Evolutionary conservation across 2,888 invertebrate genomes (phyloP), one percentile per base, ranked within the genome.

Genomic region (Calephelis perditalis): DNA sequence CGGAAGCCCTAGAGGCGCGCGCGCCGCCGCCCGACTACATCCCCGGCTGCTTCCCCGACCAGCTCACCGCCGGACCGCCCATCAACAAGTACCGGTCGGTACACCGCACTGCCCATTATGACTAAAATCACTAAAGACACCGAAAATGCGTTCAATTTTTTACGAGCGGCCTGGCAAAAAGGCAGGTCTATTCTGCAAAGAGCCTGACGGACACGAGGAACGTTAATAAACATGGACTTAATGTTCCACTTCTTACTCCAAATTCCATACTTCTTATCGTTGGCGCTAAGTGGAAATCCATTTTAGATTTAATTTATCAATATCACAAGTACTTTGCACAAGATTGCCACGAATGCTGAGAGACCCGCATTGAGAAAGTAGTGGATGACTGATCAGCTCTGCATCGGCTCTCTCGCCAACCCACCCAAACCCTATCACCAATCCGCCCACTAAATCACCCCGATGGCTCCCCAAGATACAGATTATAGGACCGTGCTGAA

Each of bases 1-100:
- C 94, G 54, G 95, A 95, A 67, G 95, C 95, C 68, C 76, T 97
- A 60, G 96, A 97, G 70, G 79, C 92, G 0, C 94, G 95, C 65
- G 94, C 96, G n/a, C 93, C 96, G 3, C 95, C 97, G 0, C 89
- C 92, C 0, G 95, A 97, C 86, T 98, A 95, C 82, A 96, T 99
- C 73, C 97, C 98, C 8, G 97, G 97, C 43, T 96, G 97, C 80
- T 96, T 95, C 79, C 94, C 97, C 5, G 96, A 97, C 76, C 94
- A 93, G 65, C 92, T 90, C 64, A 90, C 92, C 0, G 86, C 92
- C 9, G 95, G 96, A n/a, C 96, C 98, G 40, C 95, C 97, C 55
- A 96, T 97, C 71, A 95, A 97, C 76, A 99, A 98, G 86, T 98
- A 98, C 86, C 94, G 96, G 88, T 92, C 68, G 10, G 6, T 36